Percentiles rank a stretch among this genome's conserved stretches.
phyloP scores from a whole-genome alignment of 2,113 vertebrate species.

The Percopsis transmontana region DNA sequence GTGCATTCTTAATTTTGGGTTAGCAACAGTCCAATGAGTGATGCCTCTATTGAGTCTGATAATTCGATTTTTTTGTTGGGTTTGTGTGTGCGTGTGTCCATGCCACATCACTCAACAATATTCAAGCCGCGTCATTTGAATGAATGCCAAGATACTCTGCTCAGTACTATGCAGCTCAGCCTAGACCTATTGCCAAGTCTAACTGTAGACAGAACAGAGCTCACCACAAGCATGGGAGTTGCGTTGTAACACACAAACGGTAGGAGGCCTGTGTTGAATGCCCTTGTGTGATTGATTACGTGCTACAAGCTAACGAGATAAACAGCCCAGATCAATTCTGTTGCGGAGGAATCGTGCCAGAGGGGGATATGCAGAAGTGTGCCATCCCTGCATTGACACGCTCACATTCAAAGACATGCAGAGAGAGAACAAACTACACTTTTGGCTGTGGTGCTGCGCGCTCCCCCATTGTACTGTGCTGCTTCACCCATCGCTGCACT shows the following conservation, averaged over 20 bases:
- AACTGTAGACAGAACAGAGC: slow-evolving; percentile 52
- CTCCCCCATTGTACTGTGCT: slow-evolving; percentile 35
- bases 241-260: slow-evolving; percentile 50
- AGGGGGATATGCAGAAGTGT: slow-evolving; percentile 58
- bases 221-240: slow-evolving; percentile 33
- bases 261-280: slow-evolving; percentile 64
- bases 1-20: no score
- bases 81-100: not conserved
- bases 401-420: slow-evolving; percentile 44
- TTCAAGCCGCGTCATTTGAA: slow-evolving; percentile 38
- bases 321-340: slow-evolving; percentile 74
- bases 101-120: not conserved
- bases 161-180: slow-evolving; percentile 29
- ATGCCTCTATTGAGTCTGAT: no score
- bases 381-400: slow-evolving; percentile 59
- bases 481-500: slow-evolving; percentile 51
- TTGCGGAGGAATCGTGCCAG: slow-evolving; percentile 62
- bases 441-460: slow-evolving; percentile 42
- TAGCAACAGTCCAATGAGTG: no score
- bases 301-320: slow-evolving; percentile 77
- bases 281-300: slow-evolving; percentile 75
- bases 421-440: slow-evolving; percentile 47
- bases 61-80: no score
- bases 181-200: slow-evolving; percentile 36
- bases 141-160: slow-evolving; percentile 29